Evolutionary conservation across 2,797 vertebrate species (phyloP), one percentile per base, ranked within the genome.

Genomic region (Yasuhikotakia modesta): DNA sequence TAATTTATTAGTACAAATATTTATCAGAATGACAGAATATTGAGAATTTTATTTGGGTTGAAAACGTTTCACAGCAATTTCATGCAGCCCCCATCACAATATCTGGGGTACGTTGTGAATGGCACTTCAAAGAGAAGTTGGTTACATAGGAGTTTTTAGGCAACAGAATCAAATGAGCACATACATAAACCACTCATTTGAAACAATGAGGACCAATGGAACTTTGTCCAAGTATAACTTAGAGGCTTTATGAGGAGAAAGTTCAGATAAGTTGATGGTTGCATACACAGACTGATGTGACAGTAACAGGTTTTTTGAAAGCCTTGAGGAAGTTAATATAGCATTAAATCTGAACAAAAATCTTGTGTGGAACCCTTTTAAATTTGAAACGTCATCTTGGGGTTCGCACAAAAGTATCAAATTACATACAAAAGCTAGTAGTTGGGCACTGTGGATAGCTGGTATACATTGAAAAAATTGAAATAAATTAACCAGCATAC

Each of bases 391-490:
- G 27, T 67, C 19, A 46, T 45, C 27, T 46, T 66, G 70, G 50
- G 32, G n/a, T n/a, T 66, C 43, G 72, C 71, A 78, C 67, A 70
- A 43, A 70, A 65, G 79, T 81, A 81, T 79, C 76, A 79, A 85
- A 73, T 73, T 64, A 70, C 48, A 52, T 81, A 85, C 8, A 84
- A 82, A 82, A 82, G 76, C 71, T 70, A 70, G 72, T 76, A 74
- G 50, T 58, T 70, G 76, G 86, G 88, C 88, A 92, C 87, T 80
- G 86, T 81, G 82, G 89, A 82, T 85, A 83, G 79, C 88, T 87
- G 88, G 91, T 89, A 89, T 87, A 73, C 85, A 83, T 86, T 67
- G 84, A 85, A 88, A 80, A 75, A 27, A 66, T 72, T 35, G 82
- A 80, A 87, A 65, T 82, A 87, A 79, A 81, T 73, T 72, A 79